Percentiles rank a stretch among this genome's conserved stretches.
Conservation (phyloP, 2,113 vertebrate genomes). For the Anseranas semipalmata region DNA sequence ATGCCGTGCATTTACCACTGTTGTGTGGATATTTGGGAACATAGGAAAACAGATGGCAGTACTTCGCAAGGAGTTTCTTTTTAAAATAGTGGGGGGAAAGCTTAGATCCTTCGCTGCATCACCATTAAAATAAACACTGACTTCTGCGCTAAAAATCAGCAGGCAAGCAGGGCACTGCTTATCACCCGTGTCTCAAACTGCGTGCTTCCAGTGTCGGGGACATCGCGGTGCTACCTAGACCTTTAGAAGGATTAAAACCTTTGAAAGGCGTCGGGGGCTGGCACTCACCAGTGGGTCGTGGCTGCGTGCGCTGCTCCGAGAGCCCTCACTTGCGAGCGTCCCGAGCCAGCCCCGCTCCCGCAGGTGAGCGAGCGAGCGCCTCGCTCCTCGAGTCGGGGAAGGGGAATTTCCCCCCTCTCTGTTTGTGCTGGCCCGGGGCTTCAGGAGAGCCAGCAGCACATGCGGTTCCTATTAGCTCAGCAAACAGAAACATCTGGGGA, state of each 20-base stretch:
- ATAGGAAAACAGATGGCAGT: background rate
- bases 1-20: background rate
- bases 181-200: background rate
- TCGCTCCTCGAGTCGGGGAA: background rate
- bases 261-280: background rate
- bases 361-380: fast-evolving
- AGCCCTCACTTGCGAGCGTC: background rate
- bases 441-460: background rate
- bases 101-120: background rate
- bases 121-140: background rate
- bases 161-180: background rate
- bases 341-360: background rate
- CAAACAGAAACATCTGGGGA: conserved; percentile 49
- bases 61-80: background rate
- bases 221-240: background rate
- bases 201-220: background rate
- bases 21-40: background rate
- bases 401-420: background rate
- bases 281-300: background rate
- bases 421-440: background rate
- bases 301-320: background rate
- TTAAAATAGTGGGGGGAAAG: background rate
- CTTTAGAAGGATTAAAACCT: background rate
- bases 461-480: conserved; percentile 25
- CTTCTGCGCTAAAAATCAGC: background rate